Conservation (phyloP, 2,888 invertebrate species). For the Drepanosiphum platanoidis region DNA sequence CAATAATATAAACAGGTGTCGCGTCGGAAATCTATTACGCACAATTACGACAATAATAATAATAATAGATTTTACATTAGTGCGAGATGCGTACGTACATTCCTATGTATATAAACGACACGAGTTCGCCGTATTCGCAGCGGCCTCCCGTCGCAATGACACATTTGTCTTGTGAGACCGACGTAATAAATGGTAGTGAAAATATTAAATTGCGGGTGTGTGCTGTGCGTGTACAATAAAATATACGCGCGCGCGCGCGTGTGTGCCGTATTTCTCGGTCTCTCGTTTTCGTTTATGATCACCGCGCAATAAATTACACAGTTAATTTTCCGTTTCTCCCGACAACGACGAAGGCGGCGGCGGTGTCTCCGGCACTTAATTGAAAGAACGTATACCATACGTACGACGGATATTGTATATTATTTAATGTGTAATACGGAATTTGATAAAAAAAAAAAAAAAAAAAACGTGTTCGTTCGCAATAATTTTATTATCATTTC, state of each 20-base stretch:
- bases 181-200: background rate
- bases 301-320: slow-evolving; percentile 46
- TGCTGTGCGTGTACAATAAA: background rate
- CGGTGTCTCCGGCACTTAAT: slow-evolving; percentile 13
- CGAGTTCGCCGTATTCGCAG: slow-evolving; percentile 16
- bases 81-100: background rate
- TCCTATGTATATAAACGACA: background rate
- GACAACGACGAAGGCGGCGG: background rate
- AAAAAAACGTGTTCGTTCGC: slow-evolving; percentile 23
- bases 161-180: slow-evolving; percentile 16
- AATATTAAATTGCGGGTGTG: slow-evolving; percentile 35
- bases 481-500: background rate
- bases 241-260: background rate
- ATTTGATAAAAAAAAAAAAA: background rate
- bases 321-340: background rate
- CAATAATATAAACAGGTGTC: background rate
- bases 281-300: slow-evolving; percentile 20
- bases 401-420: background rate
- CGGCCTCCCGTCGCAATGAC: slow-evolving; percentile 11
- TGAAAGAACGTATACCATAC: background rate
- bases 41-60: background rate
- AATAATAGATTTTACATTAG: background rate
- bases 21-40: background rate
- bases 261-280: background rate
- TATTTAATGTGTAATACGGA: background rate